Evolutionary conservation across 2,888 invertebrate genomes (phyloP), one percentile per base, ranked within the genome.

Genomic region (Aproaerema taeniolella): DNA sequence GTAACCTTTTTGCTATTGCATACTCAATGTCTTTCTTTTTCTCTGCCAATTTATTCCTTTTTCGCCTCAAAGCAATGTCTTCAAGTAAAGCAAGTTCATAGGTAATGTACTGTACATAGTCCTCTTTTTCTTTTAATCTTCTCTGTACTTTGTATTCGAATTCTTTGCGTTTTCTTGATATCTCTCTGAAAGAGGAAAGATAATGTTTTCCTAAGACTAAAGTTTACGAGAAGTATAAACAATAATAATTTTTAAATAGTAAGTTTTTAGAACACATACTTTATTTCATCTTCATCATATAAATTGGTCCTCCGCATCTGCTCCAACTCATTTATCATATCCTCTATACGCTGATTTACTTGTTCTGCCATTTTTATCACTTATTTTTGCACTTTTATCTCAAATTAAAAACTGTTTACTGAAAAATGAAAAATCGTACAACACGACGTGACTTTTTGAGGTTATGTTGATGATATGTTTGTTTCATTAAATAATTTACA

Each of bases 261-360:
- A 20, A 20, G 20, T 20, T 20, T 6, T 26, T 26, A 9, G 2
- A 26, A 39, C 35, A 58, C 58, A 48, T 74, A 93, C 93, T 88
- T 89, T 64, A 92, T 89, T 87, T 95, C 94, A 36, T 89, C 89
- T 41, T 89, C 88, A 6, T 89, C 87, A 61, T 93, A 94, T 37
- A 96, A 77, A 58, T 90, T 89, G 24, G 90, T 89, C 54, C 91
- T 88, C 58, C 91, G 88, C 91, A 96, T 91, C 64, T 93, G 91
- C 69, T 95, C 94, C 61, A 96, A 88, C 69, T 94, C 94, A 46
- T 91, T 91, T 57, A 95, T 89, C 89, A 93, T 91, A 48, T 91
- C 90, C 83, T 96, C 95, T 54, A 93, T 89, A 65, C 91, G 90
- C 67, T 91, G 90, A 62, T 93, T 92, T 1, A 95, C 93, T 74